Conservation (phyloP, 2,113 vertebrate genomes). For the Calidris pugnax region DNA sequence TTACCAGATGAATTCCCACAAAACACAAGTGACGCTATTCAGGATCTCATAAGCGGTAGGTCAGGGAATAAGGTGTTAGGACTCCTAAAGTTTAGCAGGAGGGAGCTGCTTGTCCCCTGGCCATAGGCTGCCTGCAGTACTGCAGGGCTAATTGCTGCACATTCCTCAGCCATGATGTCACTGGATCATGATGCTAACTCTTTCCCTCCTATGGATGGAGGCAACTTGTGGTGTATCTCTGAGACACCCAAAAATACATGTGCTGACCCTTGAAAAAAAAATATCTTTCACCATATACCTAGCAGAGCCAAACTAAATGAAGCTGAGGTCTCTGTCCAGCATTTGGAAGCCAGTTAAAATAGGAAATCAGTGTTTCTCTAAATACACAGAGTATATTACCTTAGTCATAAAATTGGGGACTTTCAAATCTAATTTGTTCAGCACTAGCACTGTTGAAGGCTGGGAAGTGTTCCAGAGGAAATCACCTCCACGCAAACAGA, state of each 20-base stretch:
- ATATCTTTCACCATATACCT: slow-evolving; percentile 48
- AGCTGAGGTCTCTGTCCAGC: slow-evolving; percentile 80
- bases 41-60: slow-evolving; percentile 55
- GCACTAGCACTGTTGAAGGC: slow-evolving; percentile 81
- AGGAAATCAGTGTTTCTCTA: slow-evolving; percentile 81
- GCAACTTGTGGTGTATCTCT: slow-evolving; percentile 29
- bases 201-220: slow-evolving; percentile 51
- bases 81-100: slow-evolving; percentile 52
- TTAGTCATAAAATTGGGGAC: slow-evolving; percentile 85
- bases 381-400: slow-evolving; percentile 84
- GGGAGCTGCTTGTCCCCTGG: slow-evolving; percentile 53
- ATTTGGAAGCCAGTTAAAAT: slow-evolving; percentile 80
- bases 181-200: slow-evolving; percentile 36
- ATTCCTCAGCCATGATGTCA: slow-evolving; percentile 75
- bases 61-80: slow-evolving; percentile 58
- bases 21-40: slow-evolving; percentile 54
- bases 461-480: slow-evolving; percentile 89
- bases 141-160: slow-evolving; percentile 74
- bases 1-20: slow-evolving; percentile 50
- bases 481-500: slow-evolving; percentile 93
- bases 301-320: slow-evolving; percentile 77
- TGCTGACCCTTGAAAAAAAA: slow-evolving; percentile 63
- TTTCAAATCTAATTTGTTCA: slow-evolving; percentile 89
- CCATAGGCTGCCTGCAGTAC: slow-evolving; percentile 45
- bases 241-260: slow-evolving; percentile 61